Base-by-base conservation (phyloP, 1,140 invertebrate genomes). In the Akabosia matsudoensis region DNA sequence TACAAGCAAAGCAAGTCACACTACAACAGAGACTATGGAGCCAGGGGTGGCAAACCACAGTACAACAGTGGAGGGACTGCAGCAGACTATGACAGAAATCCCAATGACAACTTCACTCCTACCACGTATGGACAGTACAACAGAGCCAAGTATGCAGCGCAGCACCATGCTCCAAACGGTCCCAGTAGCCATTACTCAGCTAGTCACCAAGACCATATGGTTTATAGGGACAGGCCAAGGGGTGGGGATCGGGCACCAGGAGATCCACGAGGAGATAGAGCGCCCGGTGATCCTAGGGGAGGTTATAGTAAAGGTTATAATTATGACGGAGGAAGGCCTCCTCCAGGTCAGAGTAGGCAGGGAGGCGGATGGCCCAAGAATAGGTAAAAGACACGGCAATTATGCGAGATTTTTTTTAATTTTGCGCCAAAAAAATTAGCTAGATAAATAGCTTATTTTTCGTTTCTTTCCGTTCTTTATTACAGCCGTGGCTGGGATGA, bases 181-280 rank as follows among this genome's bases (percentile, higher is more conserved):
- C 45, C 37, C 22, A 56, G 54, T 76, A 24, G 51, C 51, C 67
- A 71, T 72, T 10, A 30, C n/a, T n/a, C 70, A 72, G 4, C 4
- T 28, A 3, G 18, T 70, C 24, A 28, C 3, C 24, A 54, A 3
- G 56, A 52, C 28, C 18, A 52, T 54, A 30, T 31, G 10, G 72
- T 52, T 2, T 52, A 73, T 26, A 10, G 45, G 28, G 52, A 74
- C 2, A 61, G 31, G 13, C 73, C 61, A n/a, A 31, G 52, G 16
- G 52, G 56, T 61, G 14, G 1, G 28, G 73, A 75, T 0, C 37
- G 76, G 18, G 33, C 33, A 34, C 33, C 56, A 24, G 33, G 70
- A 37, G 70, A 75, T 30, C 76, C 61, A 14, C 71, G 76, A 37
- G 74, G 1, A 30, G 56, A 75, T 1, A 34, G 76, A 74, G 72